phyloP scores from a whole-genome alignment of 2,888 invertebrate genomes.

The Clunio marinus region DNA sequence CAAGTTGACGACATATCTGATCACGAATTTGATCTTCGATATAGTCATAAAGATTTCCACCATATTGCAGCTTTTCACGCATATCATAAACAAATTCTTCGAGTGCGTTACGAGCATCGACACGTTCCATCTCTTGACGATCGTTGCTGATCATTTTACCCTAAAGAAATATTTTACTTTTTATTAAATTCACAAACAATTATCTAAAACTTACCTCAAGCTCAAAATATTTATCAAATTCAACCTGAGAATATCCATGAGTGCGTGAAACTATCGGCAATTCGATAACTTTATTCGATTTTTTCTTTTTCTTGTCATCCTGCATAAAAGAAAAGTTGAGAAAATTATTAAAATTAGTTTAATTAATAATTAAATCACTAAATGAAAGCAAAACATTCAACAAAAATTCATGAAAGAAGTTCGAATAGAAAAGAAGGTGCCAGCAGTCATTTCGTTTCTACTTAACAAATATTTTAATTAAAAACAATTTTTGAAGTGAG shows the following conservation, averaged over 20 bases:
- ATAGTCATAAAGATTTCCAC: constrained; percentile 70
- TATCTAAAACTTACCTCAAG: constrained; percentile 61
- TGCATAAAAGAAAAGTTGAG: constrained; percentile 44
- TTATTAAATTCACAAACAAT: no score
- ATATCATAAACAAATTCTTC: constrained; percentile 98
- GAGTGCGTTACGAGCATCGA: constrained; percentile 92
- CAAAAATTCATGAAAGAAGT: neutral
- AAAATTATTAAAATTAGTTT: no score
- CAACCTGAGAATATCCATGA: constrained; percentile 65
- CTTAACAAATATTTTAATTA: no score
- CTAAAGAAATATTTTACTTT: constrained; percentile 50
- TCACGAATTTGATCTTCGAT: constrained; percentile 67
- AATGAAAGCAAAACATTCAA: neutral
- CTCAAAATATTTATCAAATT: constrained; percentile 71
- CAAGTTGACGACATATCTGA: constrained; percentile 62
- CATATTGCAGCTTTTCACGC: constrained; percentile 78
- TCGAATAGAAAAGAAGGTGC: no score
- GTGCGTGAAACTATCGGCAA: constrained; percentile 75
- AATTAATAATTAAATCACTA: neutral
- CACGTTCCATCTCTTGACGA: constrained; percentile 87
- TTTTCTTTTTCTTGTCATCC: constrained; percentile 68
- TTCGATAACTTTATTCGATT: constrained; percentile 77
- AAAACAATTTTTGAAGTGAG: neutral
- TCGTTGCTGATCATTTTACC: constrained; percentile 80
- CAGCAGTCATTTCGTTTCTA: no score